Percentiles rank a stretch among this genome's conserved stretches.
These are phyloP conservation scores for Monopterus albus DNA, from an alignment of 2,113 vertebrate genomes.

Conservation along the genomic window DNA sequence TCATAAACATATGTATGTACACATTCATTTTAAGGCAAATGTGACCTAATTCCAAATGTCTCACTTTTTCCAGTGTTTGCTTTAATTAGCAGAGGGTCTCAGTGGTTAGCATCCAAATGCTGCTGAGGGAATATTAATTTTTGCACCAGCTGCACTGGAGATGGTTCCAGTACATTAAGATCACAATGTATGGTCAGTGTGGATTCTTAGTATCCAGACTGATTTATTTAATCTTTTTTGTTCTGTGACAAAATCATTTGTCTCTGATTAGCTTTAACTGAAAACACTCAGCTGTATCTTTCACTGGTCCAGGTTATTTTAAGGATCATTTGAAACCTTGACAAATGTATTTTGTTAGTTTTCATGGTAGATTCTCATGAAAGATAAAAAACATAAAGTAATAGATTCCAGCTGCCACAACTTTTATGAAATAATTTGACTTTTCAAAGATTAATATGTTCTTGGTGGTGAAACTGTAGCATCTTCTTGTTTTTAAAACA, in stretches of 20 bases:
- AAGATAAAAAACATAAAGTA: too few relatives aligned
- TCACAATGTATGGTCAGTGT: not conserved
- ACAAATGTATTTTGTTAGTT: conserved; percentile 11
- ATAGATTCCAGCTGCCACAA: not conserved
- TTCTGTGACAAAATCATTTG: conserved; percentile 35
- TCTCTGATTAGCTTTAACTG: conserved; percentile 43
- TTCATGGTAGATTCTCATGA: too few relatives aligned
- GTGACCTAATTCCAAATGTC: too few relatives aligned
- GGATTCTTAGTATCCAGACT: conserved; percentile 32
- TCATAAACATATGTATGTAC: not conserved
- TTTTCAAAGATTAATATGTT: not conserved
- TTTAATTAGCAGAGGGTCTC: conserved; percentile 54
- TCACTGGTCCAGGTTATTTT: conserved; percentile 21
- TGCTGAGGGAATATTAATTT: conserved; percentile 55
- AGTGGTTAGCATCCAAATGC: conserved; percentile 41
- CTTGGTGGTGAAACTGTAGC: not conserved
- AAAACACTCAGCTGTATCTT: conserved; percentile 38
- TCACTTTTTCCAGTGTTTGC: conserved; percentile 49
- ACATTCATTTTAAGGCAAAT: too few relatives aligned
- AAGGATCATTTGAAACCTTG: conserved; percentile 38
- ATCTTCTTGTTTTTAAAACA: not conserved
- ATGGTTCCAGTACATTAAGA: conserved; percentile 9
- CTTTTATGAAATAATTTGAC: not conserved
- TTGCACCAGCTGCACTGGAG: conserved; percentile 47
- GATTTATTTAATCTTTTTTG: conserved; percentile 28